These are phyloP conservation scores for Mactra quadrangularis DNA, from an alignment of 1,140 invertebrate species.

Conservation along the genomic window DNA sequence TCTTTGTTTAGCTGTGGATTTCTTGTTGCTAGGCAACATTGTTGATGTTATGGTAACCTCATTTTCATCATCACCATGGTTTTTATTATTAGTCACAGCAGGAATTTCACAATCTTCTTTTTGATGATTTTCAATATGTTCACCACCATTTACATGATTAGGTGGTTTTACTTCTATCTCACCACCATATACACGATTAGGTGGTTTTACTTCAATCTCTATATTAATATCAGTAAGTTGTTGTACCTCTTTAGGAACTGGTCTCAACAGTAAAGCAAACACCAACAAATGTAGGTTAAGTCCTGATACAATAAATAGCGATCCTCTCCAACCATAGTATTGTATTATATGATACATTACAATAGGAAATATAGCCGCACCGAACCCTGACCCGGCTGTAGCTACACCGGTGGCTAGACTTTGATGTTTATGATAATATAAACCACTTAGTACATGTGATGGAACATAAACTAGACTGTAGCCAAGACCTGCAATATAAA, in stretches of 20 bases:
- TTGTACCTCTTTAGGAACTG: conserved; percentile 57
- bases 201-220: conserved; percentile 25
- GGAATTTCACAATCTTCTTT: not conserved
- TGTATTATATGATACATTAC: conserved; percentile 88
- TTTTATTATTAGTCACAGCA: not conserved
- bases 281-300: conserved; percentile 88
- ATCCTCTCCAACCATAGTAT: conserved; percentile 89
- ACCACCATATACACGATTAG: not conserved
- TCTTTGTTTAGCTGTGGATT: not conserved
- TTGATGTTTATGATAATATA: conserved; percentile 95
- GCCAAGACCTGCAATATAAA: conserved; percentile 71
- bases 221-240: not conserved
- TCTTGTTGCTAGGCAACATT: conserved; percentile 9
- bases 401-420: conserved; percentile 95
- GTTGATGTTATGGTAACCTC: not conserved
- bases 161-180: not conserved
- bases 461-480: conserved; percentile 76
- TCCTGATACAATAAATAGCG: conserved; percentile 94
- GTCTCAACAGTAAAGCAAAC: conserved; percentile 68
- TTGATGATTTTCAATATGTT: not conserved
- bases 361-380: conserved; percentile 89
- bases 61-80: not conserved
- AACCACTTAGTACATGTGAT: conserved; percentile 85
- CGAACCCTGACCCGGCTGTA: conserved; percentile 96
- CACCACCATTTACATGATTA: conserved; percentile 2